Percentiles rank a stretch among this genome's conserved stretches.
Conservation (phyloP, 2,888 invertebrate genomes). For the Hydriomena furcata region DNA sequence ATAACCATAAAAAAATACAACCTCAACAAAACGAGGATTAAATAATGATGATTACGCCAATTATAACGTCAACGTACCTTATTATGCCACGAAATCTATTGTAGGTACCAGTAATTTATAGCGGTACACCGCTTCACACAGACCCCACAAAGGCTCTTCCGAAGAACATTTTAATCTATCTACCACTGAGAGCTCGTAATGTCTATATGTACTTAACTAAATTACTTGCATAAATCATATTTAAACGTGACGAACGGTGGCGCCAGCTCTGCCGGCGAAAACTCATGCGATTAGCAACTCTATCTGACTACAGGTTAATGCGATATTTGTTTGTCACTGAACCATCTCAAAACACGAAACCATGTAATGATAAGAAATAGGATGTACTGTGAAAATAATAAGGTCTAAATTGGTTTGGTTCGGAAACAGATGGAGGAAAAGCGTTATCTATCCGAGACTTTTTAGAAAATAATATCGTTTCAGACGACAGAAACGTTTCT, state of each 20-base stretch:
- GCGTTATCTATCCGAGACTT: constrained; percentile 52
- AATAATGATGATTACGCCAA: constrained; percentile 10
- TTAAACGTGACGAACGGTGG: constrained; percentile 75
- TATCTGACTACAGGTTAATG: constrained; percentile 41
- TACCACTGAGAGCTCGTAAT: constrained; percentile 62
- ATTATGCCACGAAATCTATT: constrained; percentile 24
- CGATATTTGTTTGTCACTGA: constrained; percentile 37
- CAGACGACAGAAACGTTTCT: constrained; percentile 42
- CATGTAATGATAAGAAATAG: not conserved
- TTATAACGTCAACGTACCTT: constrained; percentile 13
- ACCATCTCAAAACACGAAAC: not conserved
- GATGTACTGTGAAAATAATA: not conserved
- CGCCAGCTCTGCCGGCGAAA: constrained; percentile 43
- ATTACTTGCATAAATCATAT: constrained; percentile 83
- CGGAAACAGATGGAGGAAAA: constrained; percentile 18
- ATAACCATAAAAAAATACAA: not conserved
- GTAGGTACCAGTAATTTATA: constrained; percentile 31
- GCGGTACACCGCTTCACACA: constrained; percentile 18
- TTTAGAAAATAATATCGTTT: constrained; percentile 54
- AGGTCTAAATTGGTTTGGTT: constrained; percentile 22
- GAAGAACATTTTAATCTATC: constrained; percentile 76
- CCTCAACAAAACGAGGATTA: not conserved
- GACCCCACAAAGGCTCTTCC: constrained; percentile 52
- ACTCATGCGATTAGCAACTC: constrained; percentile 48
- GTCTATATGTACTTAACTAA: constrained; percentile 80